Percentiles rank a stretch among this genome's conserved stretches.
Conservation (phyloP, 2,888 invertebrate genomes). For the Oligia latruncula region DNA sequence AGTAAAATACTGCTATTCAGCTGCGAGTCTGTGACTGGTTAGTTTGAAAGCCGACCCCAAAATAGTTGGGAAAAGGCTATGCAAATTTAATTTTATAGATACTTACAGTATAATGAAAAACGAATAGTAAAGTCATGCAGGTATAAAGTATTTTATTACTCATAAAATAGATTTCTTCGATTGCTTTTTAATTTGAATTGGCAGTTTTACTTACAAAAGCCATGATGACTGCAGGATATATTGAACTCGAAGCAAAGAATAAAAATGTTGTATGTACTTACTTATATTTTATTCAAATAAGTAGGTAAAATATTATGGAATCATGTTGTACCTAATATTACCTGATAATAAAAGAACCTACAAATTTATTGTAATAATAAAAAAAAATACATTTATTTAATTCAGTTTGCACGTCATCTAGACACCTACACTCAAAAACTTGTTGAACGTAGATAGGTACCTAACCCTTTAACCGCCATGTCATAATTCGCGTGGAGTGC, state of each 20-base stretch:
- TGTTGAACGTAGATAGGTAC: background rate
- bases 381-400: too few species aligned
- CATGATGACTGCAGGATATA: constrained; percentile 20
- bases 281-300: background rate
- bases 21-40: too few species aligned
- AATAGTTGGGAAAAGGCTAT: background rate
- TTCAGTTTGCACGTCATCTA: background rate
- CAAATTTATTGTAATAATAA: background rate
- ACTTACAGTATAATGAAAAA: constrained; percentile 20
- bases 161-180: constrained; percentile 53
- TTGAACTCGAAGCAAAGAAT: background rate
- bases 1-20: background rate
- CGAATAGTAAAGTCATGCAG: constrained; percentile 29
- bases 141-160: constrained; percentile 55
- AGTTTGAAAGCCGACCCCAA: background rate
- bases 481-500: too few species aligned
- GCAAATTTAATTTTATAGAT: constrained; percentile 1
- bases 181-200: constrained; percentile 38
- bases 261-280: constrained; percentile 44
- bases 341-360: background rate
- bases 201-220: constrained; percentile 22
- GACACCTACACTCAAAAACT: background rate
- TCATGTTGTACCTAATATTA: constrained; percentile 3
- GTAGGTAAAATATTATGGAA: constrained; percentile 19
- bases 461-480: too few species aligned